These are phyloP conservation scores for Rosalia funebris DNA, from an alignment of 2,888 invertebrate species.

Conservation along the genomic window DNA sequence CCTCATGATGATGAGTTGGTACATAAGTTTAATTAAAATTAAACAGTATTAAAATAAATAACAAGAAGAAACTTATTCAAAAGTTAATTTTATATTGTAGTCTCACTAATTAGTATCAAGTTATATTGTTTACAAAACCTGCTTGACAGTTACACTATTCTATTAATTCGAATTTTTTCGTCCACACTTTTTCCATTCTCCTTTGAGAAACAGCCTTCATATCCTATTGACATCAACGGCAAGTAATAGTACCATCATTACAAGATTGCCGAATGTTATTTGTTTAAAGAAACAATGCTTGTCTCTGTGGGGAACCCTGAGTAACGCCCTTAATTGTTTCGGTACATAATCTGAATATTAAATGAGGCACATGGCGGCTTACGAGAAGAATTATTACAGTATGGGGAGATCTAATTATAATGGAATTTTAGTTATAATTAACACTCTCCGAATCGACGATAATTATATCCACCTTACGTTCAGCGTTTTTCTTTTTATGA, in stretches of 20 bases:
- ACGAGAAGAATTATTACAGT: conserved; percentile 34
- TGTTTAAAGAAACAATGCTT: conserved; percentile 38
- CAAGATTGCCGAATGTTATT: conserved; percentile 30
- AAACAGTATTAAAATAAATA: too few species aligned
- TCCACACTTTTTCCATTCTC: too few species aligned
- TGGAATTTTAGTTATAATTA: conserved; percentile 22
- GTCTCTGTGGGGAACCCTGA: conserved; percentile 33
- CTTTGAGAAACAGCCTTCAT: not conserved
- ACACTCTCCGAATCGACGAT: conserved; percentile 7
- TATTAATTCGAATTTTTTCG: too few species aligned
- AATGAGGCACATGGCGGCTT: conserved; percentile 35
- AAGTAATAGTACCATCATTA: conserved; percentile 28
- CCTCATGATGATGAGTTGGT: too few species aligned
- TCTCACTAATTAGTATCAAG: too few species aligned
- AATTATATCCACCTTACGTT: conserved; percentile 7
- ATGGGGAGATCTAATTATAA: conserved; percentile 20
- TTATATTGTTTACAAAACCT: too few species aligned
- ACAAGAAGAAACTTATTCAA: too few species aligned
- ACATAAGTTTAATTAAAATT: too few species aligned
- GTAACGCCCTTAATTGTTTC: conserved; percentile 43
- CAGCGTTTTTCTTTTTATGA: conserved; percentile 5
- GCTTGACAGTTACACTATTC: too few species aligned
- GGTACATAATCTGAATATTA: conserved; percentile 43
- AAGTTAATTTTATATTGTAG: too few species aligned
- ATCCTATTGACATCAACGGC: conserved; percentile 9